A percentile compares a stretch with the other conserved stretches of the same genome.
Conservation (phyloP, 1,140 invertebrate species). For the Drosophila kohkoa region DNA sequence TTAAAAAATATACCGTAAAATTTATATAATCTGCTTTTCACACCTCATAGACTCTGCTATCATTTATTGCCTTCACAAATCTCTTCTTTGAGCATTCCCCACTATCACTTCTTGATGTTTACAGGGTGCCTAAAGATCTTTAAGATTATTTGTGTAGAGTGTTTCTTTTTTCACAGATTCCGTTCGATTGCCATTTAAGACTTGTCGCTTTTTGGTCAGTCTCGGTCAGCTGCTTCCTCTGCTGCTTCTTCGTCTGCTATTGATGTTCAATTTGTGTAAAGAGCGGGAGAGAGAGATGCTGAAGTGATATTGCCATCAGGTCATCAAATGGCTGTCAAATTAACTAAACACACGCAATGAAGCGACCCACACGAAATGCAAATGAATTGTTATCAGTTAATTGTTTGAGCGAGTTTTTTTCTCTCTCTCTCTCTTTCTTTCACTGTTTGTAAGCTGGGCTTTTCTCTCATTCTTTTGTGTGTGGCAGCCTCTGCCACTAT, state of each 20-base stretch:
- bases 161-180: slow-evolving; percentile 36
- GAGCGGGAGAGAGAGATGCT: slow-evolving; percentile 27
- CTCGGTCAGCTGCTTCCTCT: slow-evolving; percentile 24
- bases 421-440: neutral
- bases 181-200: slow-evolving; percentile 39
- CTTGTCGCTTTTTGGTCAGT: slow-evolving; percentile 9
- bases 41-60: no score
- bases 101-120: neutral
- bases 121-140: slow-evolving; percentile 20
- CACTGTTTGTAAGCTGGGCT: neutral
- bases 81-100: neutral
- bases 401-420: slow-evolving; percentile 14
- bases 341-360: slow-evolving; percentile 64
- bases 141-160: slow-evolving; percentile 33
- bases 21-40: no score
- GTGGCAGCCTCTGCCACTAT: slow-evolving; percentile 44
- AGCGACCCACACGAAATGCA: slow-evolving; percentile 66
- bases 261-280: neutral
- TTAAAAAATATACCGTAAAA: no score
- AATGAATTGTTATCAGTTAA: slow-evolving; percentile 80
- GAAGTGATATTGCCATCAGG: slow-evolving; percentile 34
- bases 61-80: neutral
- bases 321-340: slow-evolving; percentile 74
- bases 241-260: neutral
- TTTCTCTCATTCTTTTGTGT: slow-evolving; percentile 6